A percentile compares a stretch with the other conserved stretches of the same genome.
Conservation (phyloP, 2,888 invertebrate species). For the Drosophila paranaensis region DNA sequence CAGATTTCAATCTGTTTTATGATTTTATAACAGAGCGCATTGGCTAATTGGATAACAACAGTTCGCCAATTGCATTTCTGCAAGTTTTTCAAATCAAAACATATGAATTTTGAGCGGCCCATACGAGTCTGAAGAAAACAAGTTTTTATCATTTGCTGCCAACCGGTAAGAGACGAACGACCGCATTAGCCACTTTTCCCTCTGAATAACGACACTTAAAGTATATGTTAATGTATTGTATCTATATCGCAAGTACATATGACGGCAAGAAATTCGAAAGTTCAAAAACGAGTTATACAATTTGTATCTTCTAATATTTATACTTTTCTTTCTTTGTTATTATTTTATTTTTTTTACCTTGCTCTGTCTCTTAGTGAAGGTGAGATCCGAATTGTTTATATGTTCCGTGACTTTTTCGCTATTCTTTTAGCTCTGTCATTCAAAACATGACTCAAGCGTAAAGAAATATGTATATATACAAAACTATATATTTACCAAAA, state of each 20-base stretch:
- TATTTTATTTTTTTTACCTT: conserved; percentile 9
- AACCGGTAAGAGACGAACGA: conserved; percentile 42
- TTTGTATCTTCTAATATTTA: conserved; percentile 31
- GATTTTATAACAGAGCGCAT: conserved; percentile 2
- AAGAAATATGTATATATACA: neutral
- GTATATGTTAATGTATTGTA: conserved; percentile 13
- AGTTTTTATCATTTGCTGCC: conserved; percentile 40
- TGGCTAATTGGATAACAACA: neutral
- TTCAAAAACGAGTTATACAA: conserved; percentile 47
- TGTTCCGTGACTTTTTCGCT: conserved; percentile 35
- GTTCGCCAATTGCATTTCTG: neutral
- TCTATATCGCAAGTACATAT: conserved; percentile 14
- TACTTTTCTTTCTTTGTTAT: neutral
- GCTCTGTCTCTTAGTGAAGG: conserved; percentile 16
- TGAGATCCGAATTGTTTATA: conserved; percentile 16
- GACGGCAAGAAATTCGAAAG: conserved; percentile 57
- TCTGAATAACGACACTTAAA: conserved; percentile 20
- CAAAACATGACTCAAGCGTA: conserved; percentile 17
- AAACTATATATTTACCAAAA: conserved; percentile 15
- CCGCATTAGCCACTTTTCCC: conserved; percentile 50
- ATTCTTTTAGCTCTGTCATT: conserved; percentile 7
- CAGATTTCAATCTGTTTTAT: conserved; percentile 17
- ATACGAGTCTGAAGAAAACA: conserved; percentile 29
- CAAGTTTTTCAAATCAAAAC: conserved; percentile 8
- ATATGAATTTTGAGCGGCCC: neutral